Base-by-base conservation (phyloP, 2,797 vertebrate species). In the Sebastes cheni region DNA sequence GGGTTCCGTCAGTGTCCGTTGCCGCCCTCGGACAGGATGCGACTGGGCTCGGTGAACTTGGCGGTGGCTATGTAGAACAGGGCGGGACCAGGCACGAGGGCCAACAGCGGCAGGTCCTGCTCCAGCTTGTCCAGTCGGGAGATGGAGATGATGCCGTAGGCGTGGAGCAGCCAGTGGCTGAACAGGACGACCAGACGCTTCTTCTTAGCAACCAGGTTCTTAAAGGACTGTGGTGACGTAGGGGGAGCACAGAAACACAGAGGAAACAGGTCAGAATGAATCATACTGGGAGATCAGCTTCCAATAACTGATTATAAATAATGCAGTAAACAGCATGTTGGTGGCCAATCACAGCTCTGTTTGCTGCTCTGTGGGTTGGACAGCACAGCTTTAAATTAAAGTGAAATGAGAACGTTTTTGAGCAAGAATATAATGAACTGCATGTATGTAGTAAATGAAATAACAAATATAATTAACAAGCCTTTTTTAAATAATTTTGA, bases 141-240 rank as follows among this genome's bases (percentile, higher is more conserved):
- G 93, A 99, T 99, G 32, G 99, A 99, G 94, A 99, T 96, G 80
- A 99, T 99, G 77, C 98, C 99, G 3, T 99, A 99, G 0, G 97
- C 98, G 3, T 99, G 99, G 62, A 99, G 96, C 46, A 99, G 88
- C 99, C 99, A 99, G 85, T 99, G 98, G 89, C 99, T 99, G 91
- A 99, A 97, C 79, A 99, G 97, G 55, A 99, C 97, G 1, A 99
- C 96, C 13, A 99, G 95, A 27, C 97, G 97, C 91, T 99, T 99
- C 97, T 99, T 99, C 93, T 97, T 97, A 20, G 96, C 96, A 2
- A 98, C 92, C 56, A 99, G 97, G 89, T 97, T 97, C 92, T 97
- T 98, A 91, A 98, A 97, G 71, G 97, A 97, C 98, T 99, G 88
- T 50, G 46, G 46, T 20, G 12, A 13, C 36, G 12, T 5, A 16